These are phyloP conservation scores for Anarrhichthys ocellatus DNA, from an alignment of 2,113 vertebrate species.

Conservation along the genomic window DNA sequence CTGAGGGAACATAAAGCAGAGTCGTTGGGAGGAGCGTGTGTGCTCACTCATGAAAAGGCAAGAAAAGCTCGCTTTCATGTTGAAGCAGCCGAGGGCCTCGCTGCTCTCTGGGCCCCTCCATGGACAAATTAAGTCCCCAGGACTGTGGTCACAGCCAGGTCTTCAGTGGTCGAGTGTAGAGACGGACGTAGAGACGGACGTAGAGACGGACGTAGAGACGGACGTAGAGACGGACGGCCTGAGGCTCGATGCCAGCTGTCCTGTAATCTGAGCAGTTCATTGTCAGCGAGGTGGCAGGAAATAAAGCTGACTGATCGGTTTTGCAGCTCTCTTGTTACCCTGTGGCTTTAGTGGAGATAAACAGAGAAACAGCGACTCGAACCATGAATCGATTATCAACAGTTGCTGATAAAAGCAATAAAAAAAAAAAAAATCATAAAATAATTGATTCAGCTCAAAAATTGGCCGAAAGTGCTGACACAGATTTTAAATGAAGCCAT, in stretches of 20 bases:
- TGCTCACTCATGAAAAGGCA: slow-evolving; percentile 25
- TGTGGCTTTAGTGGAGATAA: no score
- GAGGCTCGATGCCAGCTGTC: slow-evolving; percentile 48
- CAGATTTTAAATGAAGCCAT: no score
- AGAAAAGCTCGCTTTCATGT: slow-evolving; percentile 67
- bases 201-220: no score
- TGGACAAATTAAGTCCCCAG: slow-evolving; percentile 36
- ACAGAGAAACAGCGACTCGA: no score
- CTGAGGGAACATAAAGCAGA: slow-evolving; percentile 59
- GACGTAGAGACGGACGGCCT: background rate
- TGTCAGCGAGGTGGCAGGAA: background rate
- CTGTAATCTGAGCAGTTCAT: slow-evolving; percentile 17
- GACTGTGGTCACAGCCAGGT: background rate
- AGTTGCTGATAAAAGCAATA: no score
- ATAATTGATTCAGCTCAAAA: no score
- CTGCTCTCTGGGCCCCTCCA: background rate
- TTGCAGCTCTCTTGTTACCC: background rate
- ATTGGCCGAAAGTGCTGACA: no score
- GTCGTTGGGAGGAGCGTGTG: slow-evolving; percentile 36
- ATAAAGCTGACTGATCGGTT: slow-evolving; percentile 21
- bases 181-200: no score
- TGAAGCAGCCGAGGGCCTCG: slow-evolving; percentile 37
- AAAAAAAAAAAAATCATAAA: no score
- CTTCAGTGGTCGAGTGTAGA: background rate
- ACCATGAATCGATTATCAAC: no score